Evolutionary conservation across 2,888 invertebrate species (phyloP).

Genomic region (Pycnomerus fuliginosus): DNA sequence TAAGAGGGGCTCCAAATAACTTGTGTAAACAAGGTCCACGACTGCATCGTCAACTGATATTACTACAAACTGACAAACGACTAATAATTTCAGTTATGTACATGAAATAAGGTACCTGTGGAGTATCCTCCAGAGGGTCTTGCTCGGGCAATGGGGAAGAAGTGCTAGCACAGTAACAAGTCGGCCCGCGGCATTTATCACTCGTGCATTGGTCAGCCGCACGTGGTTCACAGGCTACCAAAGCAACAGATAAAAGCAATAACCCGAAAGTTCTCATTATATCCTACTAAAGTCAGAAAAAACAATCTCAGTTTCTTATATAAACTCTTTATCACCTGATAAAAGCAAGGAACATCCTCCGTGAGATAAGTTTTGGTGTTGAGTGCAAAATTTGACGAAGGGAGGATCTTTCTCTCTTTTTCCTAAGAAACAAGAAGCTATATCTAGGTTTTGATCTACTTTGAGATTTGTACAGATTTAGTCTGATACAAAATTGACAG

Average conservation of each 20-base stretch:
- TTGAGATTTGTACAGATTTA: no score
- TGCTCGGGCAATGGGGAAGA: background rate
- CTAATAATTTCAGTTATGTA: slow-evolving; percentile 62
- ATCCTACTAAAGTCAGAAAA: slow-evolving; percentile 2
- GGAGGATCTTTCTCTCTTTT: no score
- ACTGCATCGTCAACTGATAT: slow-evolving; percentile 69
- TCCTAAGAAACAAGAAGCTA: no score
- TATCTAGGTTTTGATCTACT: no score
- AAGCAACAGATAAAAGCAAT: background rate
- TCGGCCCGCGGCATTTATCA: background rate
- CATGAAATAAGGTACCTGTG: slow-evolving; percentile 11
- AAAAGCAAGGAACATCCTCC: background rate
- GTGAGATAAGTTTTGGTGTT: background rate
- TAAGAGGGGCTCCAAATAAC: slow-evolving; percentile 58
- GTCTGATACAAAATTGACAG: no score
- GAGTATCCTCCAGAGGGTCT: slow-evolving; percentile 6
- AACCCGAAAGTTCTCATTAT: background rate
- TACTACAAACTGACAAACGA: no score
- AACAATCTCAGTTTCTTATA: background rate
- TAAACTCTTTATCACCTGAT: no score
- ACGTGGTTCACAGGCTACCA: background rate
- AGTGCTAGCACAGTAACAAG: slow-evolving; percentile 5
- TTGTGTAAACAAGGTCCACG: slow-evolving; percentile 55
- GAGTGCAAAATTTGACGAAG: background rate
- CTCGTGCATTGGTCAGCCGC: slow-evolving; percentile 4